Evolutionary conservation across 2,113 vertebrate genomes (phyloP).

Genomic region (Zosterops pallidus): DNA sequence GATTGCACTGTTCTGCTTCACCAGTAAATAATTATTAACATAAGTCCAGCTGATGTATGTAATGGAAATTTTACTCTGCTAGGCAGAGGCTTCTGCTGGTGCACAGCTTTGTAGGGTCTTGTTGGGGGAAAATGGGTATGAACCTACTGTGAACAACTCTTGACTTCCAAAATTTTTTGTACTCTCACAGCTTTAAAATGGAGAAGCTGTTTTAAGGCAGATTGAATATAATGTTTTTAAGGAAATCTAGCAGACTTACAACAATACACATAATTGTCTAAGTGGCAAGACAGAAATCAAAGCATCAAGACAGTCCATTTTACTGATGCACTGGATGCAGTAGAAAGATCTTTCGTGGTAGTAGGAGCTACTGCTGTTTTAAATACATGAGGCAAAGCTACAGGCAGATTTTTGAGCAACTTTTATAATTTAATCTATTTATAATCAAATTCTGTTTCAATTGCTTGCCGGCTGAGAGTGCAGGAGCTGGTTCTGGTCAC

Average conservation of each 20-base stretch:
- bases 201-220: background rate
- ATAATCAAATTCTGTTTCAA: conserved; percentile 31
- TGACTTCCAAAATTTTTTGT: background rate
- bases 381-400: background rate
- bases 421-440: conserved; percentile 29
- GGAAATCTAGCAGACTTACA: background rate
- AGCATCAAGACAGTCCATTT: background rate
- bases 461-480: background rate
- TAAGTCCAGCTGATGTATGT: background rate
- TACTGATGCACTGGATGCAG: background rate
- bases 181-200: background rate
- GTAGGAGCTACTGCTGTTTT: background rate
- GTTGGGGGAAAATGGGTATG: background rate
- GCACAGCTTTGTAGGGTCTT: background rate
- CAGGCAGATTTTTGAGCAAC: background rate
- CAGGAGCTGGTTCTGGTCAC: conserved; percentile 3
- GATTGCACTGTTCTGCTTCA: background rate
- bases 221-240: background rate
- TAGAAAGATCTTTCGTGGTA: background rate
- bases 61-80: background rate
- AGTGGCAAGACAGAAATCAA: background rate
- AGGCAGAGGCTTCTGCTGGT: background rate
- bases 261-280: background rate
- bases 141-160: background rate
- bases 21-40: background rate